These are phyloP conservation scores for Thalpophila matura DNA, from an alignment of 2,888 invertebrate species.

Conservation along the genomic window DNA sequence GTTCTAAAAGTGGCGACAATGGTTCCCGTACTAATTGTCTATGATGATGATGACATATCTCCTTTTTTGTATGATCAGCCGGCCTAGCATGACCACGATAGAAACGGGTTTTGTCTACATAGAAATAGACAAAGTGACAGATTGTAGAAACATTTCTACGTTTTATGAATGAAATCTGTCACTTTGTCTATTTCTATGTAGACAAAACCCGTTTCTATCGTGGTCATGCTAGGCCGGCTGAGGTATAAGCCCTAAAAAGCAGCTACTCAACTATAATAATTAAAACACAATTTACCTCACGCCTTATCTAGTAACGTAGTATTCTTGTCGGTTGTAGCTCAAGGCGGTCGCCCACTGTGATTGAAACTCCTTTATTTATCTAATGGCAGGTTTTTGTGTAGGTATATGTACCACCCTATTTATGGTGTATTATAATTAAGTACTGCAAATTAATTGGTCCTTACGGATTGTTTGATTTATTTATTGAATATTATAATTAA, in stretches of 20 bases:
- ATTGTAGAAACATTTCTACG: too few species aligned
- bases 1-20: too few species aligned
- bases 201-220: too few species aligned
- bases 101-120: too few species aligned
- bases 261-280: conserved; percentile 38
- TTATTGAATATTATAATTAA: conserved; percentile 33
- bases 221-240: too few species aligned
- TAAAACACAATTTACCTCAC: conserved; percentile 44
- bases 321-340: conserved; percentile 39
- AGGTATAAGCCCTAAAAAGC: conserved; percentile 17
- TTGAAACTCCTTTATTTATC: conserved; percentile 25
- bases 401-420: conserved; percentile 18
- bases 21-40: too few species aligned
- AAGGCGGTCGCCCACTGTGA: conserved; percentile 56
- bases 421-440: conserved; percentile 18
- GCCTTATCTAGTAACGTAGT: conserved; percentile 33
- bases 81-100: too few species aligned
- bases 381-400: conserved; percentile 36
- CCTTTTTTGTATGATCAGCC: too few species aligned
- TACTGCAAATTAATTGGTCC: conserved; percentile 48
- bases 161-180: too few species aligned
- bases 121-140: too few species aligned
- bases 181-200: too few species aligned
- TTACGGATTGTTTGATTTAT: conserved; percentile 34
- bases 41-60: too few species aligned